Base-by-base conservation (phyloP, 2,888 invertebrate species). In the Himalopsyche japonica region DNA sequence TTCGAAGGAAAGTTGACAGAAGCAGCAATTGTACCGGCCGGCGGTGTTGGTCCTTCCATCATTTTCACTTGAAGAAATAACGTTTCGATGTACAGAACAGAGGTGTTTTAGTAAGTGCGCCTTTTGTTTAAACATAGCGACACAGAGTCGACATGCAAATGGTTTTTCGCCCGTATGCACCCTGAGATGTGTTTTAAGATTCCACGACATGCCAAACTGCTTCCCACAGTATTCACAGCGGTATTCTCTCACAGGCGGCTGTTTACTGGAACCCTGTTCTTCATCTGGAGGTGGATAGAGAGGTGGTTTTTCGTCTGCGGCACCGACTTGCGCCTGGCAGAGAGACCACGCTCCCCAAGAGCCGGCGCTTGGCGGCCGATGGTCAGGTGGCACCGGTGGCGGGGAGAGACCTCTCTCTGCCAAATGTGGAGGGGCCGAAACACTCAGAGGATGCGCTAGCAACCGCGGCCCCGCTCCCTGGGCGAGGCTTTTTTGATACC, bases 151-250 rank as follows among this genome's bases (percentile, higher is more conserved):
- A 93, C 97, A 97, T 88, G 97, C 97, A 89, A 97, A 97, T 0
- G 97, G 97, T 89, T 97, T 97, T 88, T 97, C 97, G 85, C 97
- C 97, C 0, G 97, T 97, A 89, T 97, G 97, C 30, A 97, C 97
- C 89, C 97, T 93, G 84, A 97, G 92, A 91, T 97, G 97, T 86
- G 97, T 97, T 90, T 97, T 97, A 89, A 97, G 93, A 92, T 97
- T 97, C 97, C 97, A 97, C 85, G 97, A 97, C 97, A 97, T 97
- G 85, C 97, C 97, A 88, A 97, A 97, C 90, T 97, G 97, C 91
- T 97, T 97, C 83, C 97, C 97, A 90, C 97, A 97, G 90, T 97
- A 97, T 89, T 96, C 96, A 89, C 97, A 97, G 85, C 97, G 95
- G 90, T 97, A 97, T 90, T 97, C 97, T 84, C 97, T 93, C 76